Evolutionary conservation across 2,888 invertebrate species (phyloP), one percentile per base, ranked within the genome.

Genomic region (Xylocampa areola): DNA sequence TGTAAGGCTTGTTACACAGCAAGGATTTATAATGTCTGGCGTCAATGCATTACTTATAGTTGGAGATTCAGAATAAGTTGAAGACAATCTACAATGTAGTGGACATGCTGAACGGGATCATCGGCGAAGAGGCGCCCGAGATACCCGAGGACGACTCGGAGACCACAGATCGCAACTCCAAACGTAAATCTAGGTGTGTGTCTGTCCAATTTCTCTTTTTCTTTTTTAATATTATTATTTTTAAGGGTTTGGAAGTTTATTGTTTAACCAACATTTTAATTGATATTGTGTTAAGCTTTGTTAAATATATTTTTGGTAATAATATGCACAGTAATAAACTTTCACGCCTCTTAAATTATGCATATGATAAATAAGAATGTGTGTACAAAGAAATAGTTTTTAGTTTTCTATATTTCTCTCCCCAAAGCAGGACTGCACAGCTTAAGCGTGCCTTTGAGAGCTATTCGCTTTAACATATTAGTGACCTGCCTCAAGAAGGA

Each of bases 51-150:
- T 67, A 43, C 58, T 72, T 70, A 58, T 94, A 97, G 97, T 94
- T 96, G 85, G 97, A 97, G 94, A 96, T 97, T 76, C 96, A 96
- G 87, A 96, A 95, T 83, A 96, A 97, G 92, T 91, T 96, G 92
- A 96, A 96, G 90, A 97, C 97, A 0, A 97, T 97, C 85, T 96
- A 96, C 89, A 97, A 97, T 87, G 97, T 98, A 16, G 97, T 98
- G 80, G 97, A 97, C 82, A 97, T 97, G 97, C 94, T 98, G 77
- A 96, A 96, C 59, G 96, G 96, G 27, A 97, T 98, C 81, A 97
- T 98, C 78, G 97, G 97, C 0, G 97, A 97, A 76, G 96, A 96
- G 71, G 91, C 87, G 1, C 79, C 76, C 19, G 87, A 88, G 30
- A 41, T 76, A 2, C 70, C 29, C 1, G 86, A 85, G 1, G 74